These are phyloP conservation scores for Taenaris catops DNA, from an alignment of 2,888 invertebrate species.

Conservation along the genomic window DNA sequence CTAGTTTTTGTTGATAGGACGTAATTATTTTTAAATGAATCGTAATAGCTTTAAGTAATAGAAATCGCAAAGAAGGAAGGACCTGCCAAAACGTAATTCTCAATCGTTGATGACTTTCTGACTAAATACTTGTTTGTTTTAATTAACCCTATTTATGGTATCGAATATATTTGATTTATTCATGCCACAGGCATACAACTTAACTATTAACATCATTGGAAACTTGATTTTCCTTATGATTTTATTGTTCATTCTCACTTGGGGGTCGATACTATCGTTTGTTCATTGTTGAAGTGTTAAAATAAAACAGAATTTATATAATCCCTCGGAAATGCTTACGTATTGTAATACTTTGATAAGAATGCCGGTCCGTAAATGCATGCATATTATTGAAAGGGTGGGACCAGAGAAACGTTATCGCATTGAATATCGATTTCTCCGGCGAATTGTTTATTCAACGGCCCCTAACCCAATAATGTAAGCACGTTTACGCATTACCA, in stretches of 20 bases:
- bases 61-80: no score
- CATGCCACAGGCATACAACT: no score
- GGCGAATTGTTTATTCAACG: constrained; percentile 45
- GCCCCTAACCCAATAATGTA: constrained; percentile 22
- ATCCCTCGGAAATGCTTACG: constrained; percentile 17
- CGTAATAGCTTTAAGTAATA: no score
- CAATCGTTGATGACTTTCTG: no score
- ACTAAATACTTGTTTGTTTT: no score
- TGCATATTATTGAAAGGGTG: constrained; percentile 26
- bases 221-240: constrained; percentile 5
- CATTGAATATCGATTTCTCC: constrained; percentile 45
- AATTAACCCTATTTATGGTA: no score
- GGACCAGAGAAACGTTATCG: constrained; percentile 33
- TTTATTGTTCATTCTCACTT: constrained; percentile 13
- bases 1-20: no score
- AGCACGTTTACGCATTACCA: constrained; percentile 23
- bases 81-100: no score
- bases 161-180: no score
- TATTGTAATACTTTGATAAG: constrained; percentile 20
- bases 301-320: constrained; percentile 17
- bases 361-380: constrained; percentile 14
- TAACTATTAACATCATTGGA: background rate
- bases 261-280: constrained; percentile 3
- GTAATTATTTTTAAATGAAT: no score
- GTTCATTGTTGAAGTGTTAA: constrained; percentile 7